Base-by-base conservation (phyloP, 2,797 vertebrate genomes). In the Myotis vivesi region DNA sequence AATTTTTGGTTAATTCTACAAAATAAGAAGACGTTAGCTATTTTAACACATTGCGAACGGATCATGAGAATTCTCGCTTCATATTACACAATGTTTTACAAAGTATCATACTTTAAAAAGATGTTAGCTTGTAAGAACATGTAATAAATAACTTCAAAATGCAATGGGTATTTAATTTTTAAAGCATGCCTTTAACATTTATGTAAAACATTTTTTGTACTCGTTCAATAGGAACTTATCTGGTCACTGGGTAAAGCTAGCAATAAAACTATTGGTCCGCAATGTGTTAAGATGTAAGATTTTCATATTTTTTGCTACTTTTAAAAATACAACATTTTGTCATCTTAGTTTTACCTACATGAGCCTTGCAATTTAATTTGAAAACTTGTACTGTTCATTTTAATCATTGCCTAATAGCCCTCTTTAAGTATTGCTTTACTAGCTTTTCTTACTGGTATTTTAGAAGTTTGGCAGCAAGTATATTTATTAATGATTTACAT, bases 381-480 rank as follows among this genome's bases (percentile, higher is more conserved):
- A 73, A 75, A 77, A 64, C 49, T 57, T 62, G 38, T 76, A 22
- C 86, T 89, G 19, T 71, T 85, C 51, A 68, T 84, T 95, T 91
- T 92, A 85, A n/a, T 66, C 57, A 51, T 9, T 72, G 38, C 44
- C 19, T 87, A 64, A 89, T 64, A 53, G 15, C n/a, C 44, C 0
- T 77, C 49, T 82, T 92, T 64, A 57, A 72, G 4, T 76, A 51
- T 30, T 72, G n/a, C 49, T 92, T 69, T 90, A 68, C n/a, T 57
- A 77, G n/a, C 19, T 92, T 92, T 36, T 89, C 55, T 92, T 69
- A 66, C 44, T 83, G 23, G 1, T 73, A 38, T 94, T 93, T 92
- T 92, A 81, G 83, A 87, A 87, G 69, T 82, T 92, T 96, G 73
- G 53, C 41, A 85, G 38, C 71, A 79, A 33, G 76, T 94, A 33